Evolutionary conservation across 2,113 vertebrate genomes (phyloP).

Genomic region (Crocuta crocuta): DNA sequence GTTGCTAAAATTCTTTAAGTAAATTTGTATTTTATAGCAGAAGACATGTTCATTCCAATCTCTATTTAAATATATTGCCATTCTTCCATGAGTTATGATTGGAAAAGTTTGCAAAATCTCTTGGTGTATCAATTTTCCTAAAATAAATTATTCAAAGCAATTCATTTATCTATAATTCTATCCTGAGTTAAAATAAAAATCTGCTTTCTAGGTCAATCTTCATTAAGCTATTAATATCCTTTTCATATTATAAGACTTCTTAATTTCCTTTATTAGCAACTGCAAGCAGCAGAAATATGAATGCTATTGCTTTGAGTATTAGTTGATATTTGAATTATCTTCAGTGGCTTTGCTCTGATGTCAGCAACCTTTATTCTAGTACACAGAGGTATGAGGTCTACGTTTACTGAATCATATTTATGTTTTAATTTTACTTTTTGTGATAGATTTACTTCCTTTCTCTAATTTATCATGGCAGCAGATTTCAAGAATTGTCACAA

Average conservation of each 20-base stretch:
- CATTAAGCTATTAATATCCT: slow-evolving; percentile 81
- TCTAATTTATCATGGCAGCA: background rate
- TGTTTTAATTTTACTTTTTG: slow-evolving; percentile 29
- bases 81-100: slow-evolving; percentile 44
- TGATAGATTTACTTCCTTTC: background rate
- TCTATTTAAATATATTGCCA: background rate
- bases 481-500: background rate
- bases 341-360: background rate
- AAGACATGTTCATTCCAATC: background rate
- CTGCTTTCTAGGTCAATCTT: slow-evolving; percentile 78
- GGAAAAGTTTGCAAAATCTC: slow-evolving; percentile 12
- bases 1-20: background rate
- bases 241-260: slow-evolving; percentile 61
- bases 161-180: slow-evolving; percentile 69
- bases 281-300: slow-evolving; percentile 15
- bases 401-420: background rate
- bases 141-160: slow-evolving; percentile 66
- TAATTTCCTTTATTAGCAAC: slow-evolving; percentile 72
- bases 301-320: slow-evolving; percentile 53
- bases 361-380: background rate
- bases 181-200: slow-evolving; percentile 74
- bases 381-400: background rate
- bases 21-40: background rate
- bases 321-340: slow-evolving; percentile 45
- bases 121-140: slow-evolving; percentile 58